A percentile compares a stretch with the other conserved stretches of the same genome.
Conservation (phyloP, 2,888 invertebrate genomes). For the Dynastes maya region DNA sequence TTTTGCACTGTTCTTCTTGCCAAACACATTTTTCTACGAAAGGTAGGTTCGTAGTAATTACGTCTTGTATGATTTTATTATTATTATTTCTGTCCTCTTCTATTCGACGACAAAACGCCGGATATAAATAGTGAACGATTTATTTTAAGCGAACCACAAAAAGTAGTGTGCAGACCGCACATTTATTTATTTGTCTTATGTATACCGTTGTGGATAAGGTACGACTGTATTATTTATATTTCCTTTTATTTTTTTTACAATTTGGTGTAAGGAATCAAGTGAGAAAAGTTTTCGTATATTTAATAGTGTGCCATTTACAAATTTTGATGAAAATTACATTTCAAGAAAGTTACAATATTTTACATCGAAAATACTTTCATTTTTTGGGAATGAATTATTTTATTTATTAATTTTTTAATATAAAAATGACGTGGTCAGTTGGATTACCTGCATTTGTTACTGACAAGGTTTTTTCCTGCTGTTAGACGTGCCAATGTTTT, state of each 20-base stretch:
- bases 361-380: no score
- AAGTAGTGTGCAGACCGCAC: constrained; percentile 20
- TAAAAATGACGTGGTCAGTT: not conserved
- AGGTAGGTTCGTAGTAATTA: constrained; percentile 56
- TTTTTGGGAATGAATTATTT: not conserved
- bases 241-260: constrained; percentile 52
- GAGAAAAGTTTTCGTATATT: constrained; percentile 55
- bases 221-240: constrained; percentile 54
- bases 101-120: constrained; percentile 3
- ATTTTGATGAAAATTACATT: no score
- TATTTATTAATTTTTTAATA: not conserved
- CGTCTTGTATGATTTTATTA: constrained; percentile 19
- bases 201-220: constrained; percentile 54
- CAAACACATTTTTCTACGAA: constrained; percentile 37
- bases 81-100: constrained; percentile 7
- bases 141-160: constrained; percentile 16
- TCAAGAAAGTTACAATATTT: no score
- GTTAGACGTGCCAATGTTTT: no score
- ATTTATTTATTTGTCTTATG: constrained; percentile 40
- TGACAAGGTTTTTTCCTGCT: no score
- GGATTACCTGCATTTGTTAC: no score
- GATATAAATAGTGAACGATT: not conserved
- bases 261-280: constrained; percentile 57
- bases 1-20: constrained; percentile 45
- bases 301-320: constrained; percentile 17